Percentiles rank a stretch among this genome's conserved stretches.
These are phyloP conservation scores for Gadopsis bispinosus DNA, from an alignment of 2,797 vertebrate genomes.

Conservation along the genomic window DNA sequence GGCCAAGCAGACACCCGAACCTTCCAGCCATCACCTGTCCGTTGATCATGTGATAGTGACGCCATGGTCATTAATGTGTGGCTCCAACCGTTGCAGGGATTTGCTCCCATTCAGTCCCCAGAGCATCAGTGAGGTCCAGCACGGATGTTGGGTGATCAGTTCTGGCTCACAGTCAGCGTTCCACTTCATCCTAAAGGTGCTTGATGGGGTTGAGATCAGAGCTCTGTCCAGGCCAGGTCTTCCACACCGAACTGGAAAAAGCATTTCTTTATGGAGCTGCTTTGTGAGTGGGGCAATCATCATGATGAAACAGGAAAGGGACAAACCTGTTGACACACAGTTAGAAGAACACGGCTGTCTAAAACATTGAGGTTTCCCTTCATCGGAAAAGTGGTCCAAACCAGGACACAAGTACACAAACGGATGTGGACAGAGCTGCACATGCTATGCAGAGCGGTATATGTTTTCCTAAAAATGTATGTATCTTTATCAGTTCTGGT, in stretches of 20 bases:
- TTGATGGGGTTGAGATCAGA: neutral
- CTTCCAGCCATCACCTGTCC: too few relatives aligned
- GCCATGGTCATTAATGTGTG: too few relatives aligned
- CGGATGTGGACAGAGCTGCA: neutral
- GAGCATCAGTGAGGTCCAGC: neutral
- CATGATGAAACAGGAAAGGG: neutral
- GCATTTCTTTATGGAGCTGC: neutral
- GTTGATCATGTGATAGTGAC: too few relatives aligned
- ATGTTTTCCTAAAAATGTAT: slow-evolving; percentile 8
- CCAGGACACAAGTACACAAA: neutral
- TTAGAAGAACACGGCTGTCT: neutral
- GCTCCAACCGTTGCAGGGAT: neutral
- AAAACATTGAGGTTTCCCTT: neutral
- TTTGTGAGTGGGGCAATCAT: neutral
- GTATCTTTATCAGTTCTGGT: slow-evolving; percentile 31
- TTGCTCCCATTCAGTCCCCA: neutral
- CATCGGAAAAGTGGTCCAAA: neutral
- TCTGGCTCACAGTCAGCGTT: neutral
- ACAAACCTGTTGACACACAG: too few relatives aligned
- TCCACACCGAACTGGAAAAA: neutral
- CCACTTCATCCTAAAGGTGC: neutral
- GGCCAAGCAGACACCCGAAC: too few relatives aligned
- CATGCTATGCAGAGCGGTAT: neutral
- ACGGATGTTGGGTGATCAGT: neutral
- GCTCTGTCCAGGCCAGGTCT: neutral